Conservation (phyloP, 2,797 vertebrate genomes). For the Danio tinwini region DNA sequence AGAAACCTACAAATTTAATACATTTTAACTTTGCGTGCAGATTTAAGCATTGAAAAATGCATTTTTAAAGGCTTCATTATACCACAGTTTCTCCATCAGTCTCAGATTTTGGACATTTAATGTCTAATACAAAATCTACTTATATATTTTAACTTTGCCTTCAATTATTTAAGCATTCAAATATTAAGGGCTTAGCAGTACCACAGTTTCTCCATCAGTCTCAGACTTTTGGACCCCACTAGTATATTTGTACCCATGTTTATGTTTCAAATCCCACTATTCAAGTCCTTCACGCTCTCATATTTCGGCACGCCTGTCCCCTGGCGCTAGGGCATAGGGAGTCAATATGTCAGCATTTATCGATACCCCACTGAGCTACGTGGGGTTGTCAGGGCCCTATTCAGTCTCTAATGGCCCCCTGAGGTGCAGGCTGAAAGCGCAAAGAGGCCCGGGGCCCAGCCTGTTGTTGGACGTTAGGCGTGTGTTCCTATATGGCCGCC, state of each 20-base stretch:
- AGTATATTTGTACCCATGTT: not conserved
- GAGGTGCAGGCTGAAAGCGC: constrained; percentile 86
- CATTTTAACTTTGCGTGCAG: no score
- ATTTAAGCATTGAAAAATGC: no score
- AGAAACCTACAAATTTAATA: no score
- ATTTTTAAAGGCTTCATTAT: no score
- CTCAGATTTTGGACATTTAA: no score
- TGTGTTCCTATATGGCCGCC: constrained; percentile 78
- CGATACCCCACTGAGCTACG: constrained; percentile 86
- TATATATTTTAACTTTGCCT: no score
- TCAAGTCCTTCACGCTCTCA: constrained; percentile 82
- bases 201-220: not conserved
- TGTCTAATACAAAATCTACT: no score
- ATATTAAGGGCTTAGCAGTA: no score
- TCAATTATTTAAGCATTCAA: no score
- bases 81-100: no score
- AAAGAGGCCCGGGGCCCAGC: constrained; percentile 79
- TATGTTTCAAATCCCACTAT: constrained; percentile 58
- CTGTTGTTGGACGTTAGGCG: constrained; percentile 87
- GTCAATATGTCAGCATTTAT: constrained; percentile 92
- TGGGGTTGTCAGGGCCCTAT: constrained; percentile 89
- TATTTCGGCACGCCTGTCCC: constrained; percentile 81
- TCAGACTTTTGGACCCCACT: not conserved
- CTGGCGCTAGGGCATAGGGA: constrained; percentile 82
- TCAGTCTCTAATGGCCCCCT: constrained; percentile 89